Percentiles rank a stretch among this genome's conserved stretches.
phyloP scores from a whole-genome alignment of 2,888 invertebrate species.

The Heliconius charithonia region DNA sequence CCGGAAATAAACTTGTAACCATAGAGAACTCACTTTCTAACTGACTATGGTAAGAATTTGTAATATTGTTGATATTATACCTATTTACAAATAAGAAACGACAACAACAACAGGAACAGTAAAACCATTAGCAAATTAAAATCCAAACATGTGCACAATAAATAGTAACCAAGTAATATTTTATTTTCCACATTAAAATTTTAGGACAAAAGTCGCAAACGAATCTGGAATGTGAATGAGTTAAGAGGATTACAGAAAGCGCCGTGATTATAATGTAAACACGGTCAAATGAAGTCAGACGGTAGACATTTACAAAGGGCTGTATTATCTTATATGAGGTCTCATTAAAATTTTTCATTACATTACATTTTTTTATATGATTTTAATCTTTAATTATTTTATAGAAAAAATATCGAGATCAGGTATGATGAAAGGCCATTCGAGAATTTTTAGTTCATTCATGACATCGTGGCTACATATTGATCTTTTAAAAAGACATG shows the following conservation, averaged over 20 bases:
- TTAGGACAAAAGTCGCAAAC: slow-evolving; percentile 32
- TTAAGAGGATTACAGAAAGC: slow-evolving; percentile 57
- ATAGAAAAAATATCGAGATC: not conserved
- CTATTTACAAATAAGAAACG: not conserved
- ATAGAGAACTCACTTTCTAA: not conserved
- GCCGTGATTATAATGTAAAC: slow-evolving; percentile 56
- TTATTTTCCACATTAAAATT: slow-evolving; percentile 18
- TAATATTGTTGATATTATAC: no score
- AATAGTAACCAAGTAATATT: not conserved
- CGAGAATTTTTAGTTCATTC: not conserved
- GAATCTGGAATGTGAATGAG: slow-evolving; percentile 49
- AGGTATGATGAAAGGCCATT: not conserved
- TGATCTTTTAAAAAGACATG: no score
- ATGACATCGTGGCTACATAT: no score
- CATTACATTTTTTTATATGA: not conserved
- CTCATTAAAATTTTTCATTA: slow-evolving; percentile 16
- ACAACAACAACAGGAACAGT: not conserved
- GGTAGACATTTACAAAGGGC: slow-evolving; percentile 37
- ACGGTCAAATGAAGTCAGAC: slow-evolving; percentile 50
- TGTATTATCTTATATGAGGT: slow-evolving; percentile 12
- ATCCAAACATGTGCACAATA: not conserved
- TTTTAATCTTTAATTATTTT: not conserved
- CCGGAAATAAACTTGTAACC: not conserved
- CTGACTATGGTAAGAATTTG: not conserved
- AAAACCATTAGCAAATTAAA: not conserved